Conservation (phyloP, 1,140 invertebrate species). For the Ooceraea biroi region DNA sequence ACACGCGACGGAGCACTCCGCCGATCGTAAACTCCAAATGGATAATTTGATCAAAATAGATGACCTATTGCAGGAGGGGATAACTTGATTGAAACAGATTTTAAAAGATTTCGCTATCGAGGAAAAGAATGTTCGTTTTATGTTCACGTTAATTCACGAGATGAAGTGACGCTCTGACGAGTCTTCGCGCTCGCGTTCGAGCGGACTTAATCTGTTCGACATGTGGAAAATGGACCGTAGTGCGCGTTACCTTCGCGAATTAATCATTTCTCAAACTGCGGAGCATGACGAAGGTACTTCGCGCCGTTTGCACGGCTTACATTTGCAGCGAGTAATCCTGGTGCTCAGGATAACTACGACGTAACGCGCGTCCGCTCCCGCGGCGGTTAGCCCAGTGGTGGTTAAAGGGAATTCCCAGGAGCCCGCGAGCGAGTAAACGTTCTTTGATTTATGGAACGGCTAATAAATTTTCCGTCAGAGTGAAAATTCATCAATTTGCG, state of each 20-base stretch:
- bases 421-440: conserved; percentile 37
- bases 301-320: conserved; percentile 21
- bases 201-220: conserved; percentile 32
- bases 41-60: background rate
- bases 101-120: background rate
- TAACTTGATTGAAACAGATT: background rate
- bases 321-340: conserved; percentile 43
- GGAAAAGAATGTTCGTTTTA: background rate
- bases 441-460: conserved; percentile 58
- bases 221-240: background rate
- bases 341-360: conserved; percentile 34
- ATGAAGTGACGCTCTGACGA: conserved; percentile 4
- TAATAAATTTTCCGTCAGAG: conserved; percentile 53
- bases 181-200: conserved; percentile 29
- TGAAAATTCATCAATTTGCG: conserved; percentile 59
- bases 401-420: conserved; percentile 39
- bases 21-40: background rate
- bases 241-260: background rate
- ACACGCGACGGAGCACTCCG: background rate
- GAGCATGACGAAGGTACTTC: conserved; percentile 32
- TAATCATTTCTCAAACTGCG: conserved; percentile 35
- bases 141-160: background rate
- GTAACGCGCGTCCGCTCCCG: conserved; percentile 44
- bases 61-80: background rate
- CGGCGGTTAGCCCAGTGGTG: conserved; percentile 34